Percentiles rank a stretch among this genome's conserved stretches.
Conservation (phyloP, 2,888 invertebrate species). For the Chrysolina oricalcia region DNA sequence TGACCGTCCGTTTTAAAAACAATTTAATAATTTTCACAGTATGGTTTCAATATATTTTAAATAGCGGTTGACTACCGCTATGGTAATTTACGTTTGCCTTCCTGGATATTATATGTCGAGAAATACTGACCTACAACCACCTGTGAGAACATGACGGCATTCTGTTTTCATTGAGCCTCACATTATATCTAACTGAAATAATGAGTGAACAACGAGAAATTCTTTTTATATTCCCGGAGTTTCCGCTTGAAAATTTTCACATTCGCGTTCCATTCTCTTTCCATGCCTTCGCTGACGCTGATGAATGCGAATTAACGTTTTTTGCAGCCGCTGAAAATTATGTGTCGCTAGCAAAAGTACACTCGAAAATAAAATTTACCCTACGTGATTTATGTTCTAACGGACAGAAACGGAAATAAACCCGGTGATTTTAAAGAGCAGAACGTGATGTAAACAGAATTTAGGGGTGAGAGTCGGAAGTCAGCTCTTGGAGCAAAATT, state of each 20-base stretch:
- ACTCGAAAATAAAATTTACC: slow-evolving; percentile 17
- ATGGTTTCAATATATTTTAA: no score
- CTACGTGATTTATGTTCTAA: slow-evolving; percentile 22
- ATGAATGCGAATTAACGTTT: slow-evolving; percentile 38
- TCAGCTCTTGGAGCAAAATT: background rate
- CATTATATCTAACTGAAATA: background rate
- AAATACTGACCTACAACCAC: no score
- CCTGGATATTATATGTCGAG: no score
- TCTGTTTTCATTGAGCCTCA: background rate
- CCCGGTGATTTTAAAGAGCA: background rate
- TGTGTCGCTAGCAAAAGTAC: slow-evolving; percentile 9
- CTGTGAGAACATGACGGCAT: background rate
- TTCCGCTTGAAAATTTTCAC: slow-evolving; percentile 5
- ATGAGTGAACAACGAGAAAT: background rate
- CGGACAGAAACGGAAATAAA: slow-evolving; percentile 20
- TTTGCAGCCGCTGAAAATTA: background rate
- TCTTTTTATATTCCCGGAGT: background rate
- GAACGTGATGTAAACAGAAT: slow-evolving; percentile 8
- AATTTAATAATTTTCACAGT: no score
- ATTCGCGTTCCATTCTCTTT: slow-evolving; percentile 29
- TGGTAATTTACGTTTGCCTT: no score
- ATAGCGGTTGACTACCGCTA: no score
- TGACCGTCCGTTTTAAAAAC: no score
- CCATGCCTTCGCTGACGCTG: slow-evolving; percentile 4
- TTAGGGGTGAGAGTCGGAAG: slow-evolving; percentile 1